Evolutionary conservation across 1,140 invertebrate genomes (phyloP).

Genomic region (Zaprionus kolodkinae): DNA sequence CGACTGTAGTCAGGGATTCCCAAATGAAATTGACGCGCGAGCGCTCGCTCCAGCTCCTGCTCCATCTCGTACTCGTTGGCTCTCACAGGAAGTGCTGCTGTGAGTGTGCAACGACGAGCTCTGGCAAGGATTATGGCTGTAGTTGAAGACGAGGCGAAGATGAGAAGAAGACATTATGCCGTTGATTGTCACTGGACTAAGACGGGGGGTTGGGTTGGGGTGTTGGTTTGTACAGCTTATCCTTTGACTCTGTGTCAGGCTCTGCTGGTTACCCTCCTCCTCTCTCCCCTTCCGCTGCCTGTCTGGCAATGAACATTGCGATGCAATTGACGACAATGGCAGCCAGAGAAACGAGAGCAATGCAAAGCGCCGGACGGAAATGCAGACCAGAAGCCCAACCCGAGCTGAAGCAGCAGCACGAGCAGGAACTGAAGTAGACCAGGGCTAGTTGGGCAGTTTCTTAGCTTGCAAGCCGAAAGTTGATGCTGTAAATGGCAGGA

Average conservation of each 20-base stretch:
- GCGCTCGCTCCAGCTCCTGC: neutral
- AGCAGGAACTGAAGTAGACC: neutral
- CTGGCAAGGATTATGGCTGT: neutral
- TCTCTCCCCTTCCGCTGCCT: neutral
- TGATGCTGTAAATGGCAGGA: constrained; percentile 57
- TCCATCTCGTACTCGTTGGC: neutral
- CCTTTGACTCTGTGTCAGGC: neutral
- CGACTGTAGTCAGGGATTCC: constrained; percentile 39
- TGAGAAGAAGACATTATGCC: constrained; percentile 59
- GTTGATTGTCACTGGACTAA: constrained; percentile 37
- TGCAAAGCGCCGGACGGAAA: constrained; percentile 73
- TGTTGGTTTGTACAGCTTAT: neutral
- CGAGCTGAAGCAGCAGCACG: neutral
- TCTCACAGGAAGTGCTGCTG: constrained; percentile 16
- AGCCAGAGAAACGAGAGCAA: constrained; percentile 36
- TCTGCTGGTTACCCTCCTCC: neutral
- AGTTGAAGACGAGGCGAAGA: constrained; percentile 11
- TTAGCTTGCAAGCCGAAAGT: constrained; percentile 59
- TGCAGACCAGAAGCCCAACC: constrained; percentile 51
- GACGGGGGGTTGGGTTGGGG: neutral
- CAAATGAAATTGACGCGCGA: constrained; percentile 26
- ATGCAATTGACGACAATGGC: constrained; percentile 73
- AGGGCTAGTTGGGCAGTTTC: constrained; percentile 46
- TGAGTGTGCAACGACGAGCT: constrained; percentile 36
- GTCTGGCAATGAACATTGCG: constrained; percentile 60